Percentiles rank a stretch among this genome's conserved stretches.
phyloP scores from a whole-genome alignment of 2,888 invertebrate species.

The Sphaerolaimus hirsutus region DNA sequence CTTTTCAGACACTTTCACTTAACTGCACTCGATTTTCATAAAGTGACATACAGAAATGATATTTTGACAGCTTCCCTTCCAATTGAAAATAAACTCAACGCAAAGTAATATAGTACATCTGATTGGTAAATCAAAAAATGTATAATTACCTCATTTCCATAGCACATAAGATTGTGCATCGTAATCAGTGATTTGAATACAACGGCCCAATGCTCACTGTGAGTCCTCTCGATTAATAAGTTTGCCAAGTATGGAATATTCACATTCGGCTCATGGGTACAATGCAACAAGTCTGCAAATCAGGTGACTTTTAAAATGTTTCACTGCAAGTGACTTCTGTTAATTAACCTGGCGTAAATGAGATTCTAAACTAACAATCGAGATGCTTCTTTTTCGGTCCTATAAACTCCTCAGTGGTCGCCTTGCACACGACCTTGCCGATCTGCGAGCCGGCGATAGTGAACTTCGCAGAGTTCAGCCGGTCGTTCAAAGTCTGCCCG shows the following conservation, averaged over 20 bases:
- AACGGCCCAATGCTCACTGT: conserved; percentile 92
- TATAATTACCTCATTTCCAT: conserved; percentile 78
- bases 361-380: conserved; percentile 61
- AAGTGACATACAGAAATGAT: too few species aligned
- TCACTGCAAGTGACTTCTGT: too few species aligned
- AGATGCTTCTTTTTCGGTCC: conserved; percentile 99
- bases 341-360: too few species aligned
- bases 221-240: conserved; percentile 83
- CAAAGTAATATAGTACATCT: too few species aligned
- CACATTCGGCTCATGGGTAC: conserved; percentile 97
- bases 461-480: conserved; percentile 54
- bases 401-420: conserved; percentile 97
- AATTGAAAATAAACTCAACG: too few species aligned
- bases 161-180: conserved; percentile 93
- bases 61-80: too few species aligned
- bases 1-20: too few species aligned
- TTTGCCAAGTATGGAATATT: conserved; percentile 97
- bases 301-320: not conserved
- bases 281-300: conserved; percentile 82
- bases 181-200: conserved; percentile 93
- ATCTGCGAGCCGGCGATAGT: conserved; percentile 88
- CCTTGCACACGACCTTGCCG: conserved; percentile 97
- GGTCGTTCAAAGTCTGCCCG: conserved; percentile 22
- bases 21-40: too few species aligned
- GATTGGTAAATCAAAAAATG: not conserved